Base-by-base conservation (phyloP, 1,140 invertebrate genomes). In the Mamestra configurata region DNA sequence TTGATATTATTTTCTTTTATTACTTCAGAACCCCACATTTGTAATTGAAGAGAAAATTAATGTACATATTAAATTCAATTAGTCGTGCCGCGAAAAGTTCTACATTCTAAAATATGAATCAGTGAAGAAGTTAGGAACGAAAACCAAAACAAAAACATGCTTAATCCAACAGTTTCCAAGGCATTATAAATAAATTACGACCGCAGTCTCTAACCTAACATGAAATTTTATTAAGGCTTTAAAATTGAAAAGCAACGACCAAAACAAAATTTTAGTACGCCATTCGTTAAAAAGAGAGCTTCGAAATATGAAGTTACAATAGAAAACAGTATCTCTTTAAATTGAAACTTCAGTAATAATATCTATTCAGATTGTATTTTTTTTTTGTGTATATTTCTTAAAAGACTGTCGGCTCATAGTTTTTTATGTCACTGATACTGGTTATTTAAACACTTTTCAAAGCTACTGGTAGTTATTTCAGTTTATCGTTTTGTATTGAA, bases 101-200 rank as follows among this genome's bases (percentile, higher is more conserved):
- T 1, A 13, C 11, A 13, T 43, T 13, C 40, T 43, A 10, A 43
- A 53, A 53, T 10, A 22, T 10, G 11, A 22, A 10, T 22, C 6
- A 22, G 8, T 5, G 18, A 2, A 22, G 20, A 22, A 11, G 0
- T 22, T 22, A 1, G 51, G 8, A 51, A 51, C 49, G 18, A 18
- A 51, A 20, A n/a, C 4, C 22, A 53, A 11, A 53, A 20, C 27
- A 31, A 20, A 22, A 53, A 22, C 10, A 22, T 53, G 20, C 2
- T 22, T n/a, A 22, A 53, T 53, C 20, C 51, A 22, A 53, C 40
- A 43, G 10, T 43, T 43, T 11, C 8, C 10, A 24, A 55, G 37
- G 20, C 43, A 24, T 35, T n/a, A 78, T 55, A 73, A 37, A 40
- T 57, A 53, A 49, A 18, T 35, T 76, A 59, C 22, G 57, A 35